Evolutionary conservation across 2,888 invertebrate species (phyloP), one percentile per base, ranked within the genome.

Genomic region (Drosophila neonasuta): DNA sequence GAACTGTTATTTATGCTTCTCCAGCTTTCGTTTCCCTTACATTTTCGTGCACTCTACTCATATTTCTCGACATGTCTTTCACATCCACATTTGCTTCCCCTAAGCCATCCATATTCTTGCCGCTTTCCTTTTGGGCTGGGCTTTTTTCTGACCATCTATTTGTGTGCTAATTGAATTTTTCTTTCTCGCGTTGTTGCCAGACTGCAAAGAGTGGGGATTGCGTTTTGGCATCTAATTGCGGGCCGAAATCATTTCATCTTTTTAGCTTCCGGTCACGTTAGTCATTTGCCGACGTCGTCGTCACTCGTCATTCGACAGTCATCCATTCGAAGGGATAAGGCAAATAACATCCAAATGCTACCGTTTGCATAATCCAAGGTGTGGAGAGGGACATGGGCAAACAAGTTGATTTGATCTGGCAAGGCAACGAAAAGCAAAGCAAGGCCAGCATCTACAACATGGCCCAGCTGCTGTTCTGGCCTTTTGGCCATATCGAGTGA

Each of bases 191-290:
- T 24, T 13, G 45, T 54, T 2, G 17, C 0, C 45, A 9, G 24
- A 32, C 29, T 46, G 17, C 29, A 32, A 32, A n/a, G 13, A 29
- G 15, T 39, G 50, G 36, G 51, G 44, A 45, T 62, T 60, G 49
- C 64, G 58, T 76, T 61, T 68, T 66, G 56, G 67, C 63, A 54
- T 70, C 70, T 80, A 80, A 79, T 79, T 79, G 81, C 67, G 66
- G 67, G 51, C 65, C 80, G 68, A 74, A 78, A 79, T 81, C 79
- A 79, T 79, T 81, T 77, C 68, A 81, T 81, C 75, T 79, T 67
- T 62, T 72, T 69, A 66, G 74, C 77, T 79, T 77, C 77, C 77
- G 78, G 77, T 71, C 74, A 74, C 68, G 80, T 79, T 79, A 71
- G 80, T 69, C 74, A 65, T 65, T 77, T 74, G 52, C 48, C 48